Conservation (phyloP, 2,113 vertebrate species). For the Proterorhinus semilunaris region DNA sequence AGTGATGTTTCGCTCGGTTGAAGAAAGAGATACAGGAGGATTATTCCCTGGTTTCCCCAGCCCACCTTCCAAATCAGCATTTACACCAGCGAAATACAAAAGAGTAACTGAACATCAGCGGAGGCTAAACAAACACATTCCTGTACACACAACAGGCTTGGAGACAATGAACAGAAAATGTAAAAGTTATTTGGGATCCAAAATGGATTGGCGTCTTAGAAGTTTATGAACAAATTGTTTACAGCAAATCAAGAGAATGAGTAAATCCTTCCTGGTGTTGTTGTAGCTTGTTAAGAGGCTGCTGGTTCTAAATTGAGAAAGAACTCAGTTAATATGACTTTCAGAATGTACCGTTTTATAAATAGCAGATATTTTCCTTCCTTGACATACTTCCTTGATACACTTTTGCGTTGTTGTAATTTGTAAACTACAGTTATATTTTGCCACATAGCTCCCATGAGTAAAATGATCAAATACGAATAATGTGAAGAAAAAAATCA, state of each 20-base stretch:
- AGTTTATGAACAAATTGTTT: neutral
- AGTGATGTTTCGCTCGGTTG: constrained; percentile 59
- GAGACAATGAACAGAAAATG: constrained; percentile 7
- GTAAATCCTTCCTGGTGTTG: too few species aligned
- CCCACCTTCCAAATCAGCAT: constrained; percentile 28
- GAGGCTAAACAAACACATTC: neutral
- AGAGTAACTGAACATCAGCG: constrained; percentile 47
- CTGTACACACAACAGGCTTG: neutral
- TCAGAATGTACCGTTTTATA: too few species aligned
- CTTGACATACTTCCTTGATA: too few species aligned
- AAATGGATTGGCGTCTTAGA: neutral
- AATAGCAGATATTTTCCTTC: too few species aligned
- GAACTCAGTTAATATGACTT: too few species aligned
- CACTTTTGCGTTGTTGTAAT: too few species aligned
- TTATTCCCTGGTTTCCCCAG: constrained; percentile 42
- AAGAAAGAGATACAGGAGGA: constrained; percentile 67
- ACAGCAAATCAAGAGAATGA: too few species aligned
- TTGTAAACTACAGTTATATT: too few species aligned
- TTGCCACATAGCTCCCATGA: neutral
- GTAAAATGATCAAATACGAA: neutral
- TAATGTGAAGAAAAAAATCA: neutral
- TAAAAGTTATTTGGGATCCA: neutral
- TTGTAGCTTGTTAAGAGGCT: too few species aligned
- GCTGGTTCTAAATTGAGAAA: too few species aligned
- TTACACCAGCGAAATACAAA: constrained; percentile 47